Conservation (phyloP, 1,140 invertebrate species). For the Andricus grossulariae region DNA sequence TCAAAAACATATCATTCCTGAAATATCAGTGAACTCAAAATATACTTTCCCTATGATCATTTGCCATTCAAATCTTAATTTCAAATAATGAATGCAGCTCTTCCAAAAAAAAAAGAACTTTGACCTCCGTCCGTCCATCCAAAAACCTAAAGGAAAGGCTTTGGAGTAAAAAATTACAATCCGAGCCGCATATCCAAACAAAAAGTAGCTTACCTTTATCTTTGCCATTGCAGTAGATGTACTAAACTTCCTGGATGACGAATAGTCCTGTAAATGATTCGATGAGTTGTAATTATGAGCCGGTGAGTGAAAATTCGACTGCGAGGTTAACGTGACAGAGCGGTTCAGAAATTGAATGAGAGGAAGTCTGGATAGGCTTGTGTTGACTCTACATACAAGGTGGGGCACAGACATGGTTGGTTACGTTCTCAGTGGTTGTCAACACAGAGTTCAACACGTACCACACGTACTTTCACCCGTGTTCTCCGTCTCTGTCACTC, state of each 20-base stretch:
- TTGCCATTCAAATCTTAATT: not conserved
- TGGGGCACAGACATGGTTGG: slow-evolving; percentile 43
- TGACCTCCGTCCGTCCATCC: too few relatives aligned
- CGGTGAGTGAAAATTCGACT: slow-evolving; percentile 13
- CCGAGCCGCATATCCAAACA: not conserved
- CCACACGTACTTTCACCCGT: not conserved
- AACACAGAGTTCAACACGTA: slow-evolving; percentile 31
- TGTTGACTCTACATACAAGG: slow-evolving; percentile 38
- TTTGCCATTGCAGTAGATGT: slow-evolving; percentile 52
- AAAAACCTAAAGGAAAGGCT: too few relatives aligned
- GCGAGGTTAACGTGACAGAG: slow-evolving; percentile 11
- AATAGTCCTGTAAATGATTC: slow-evolving; percentile 6
- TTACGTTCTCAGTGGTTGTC: not conserved
- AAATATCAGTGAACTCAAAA: not conserved
- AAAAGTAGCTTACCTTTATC: slow-evolving; percentile 56
- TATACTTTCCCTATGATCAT: too few relatives aligned
- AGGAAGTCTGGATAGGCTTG: slow-evolving; percentile 36
- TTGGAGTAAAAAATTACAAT: not conserved
- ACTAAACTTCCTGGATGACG: slow-evolving; percentile 19
- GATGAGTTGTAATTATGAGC: slow-evolving; percentile 15
- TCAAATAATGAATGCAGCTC: not conserved
- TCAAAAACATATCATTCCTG: not conserved
- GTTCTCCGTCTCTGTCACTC: not conserved
- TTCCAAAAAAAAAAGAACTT: too few relatives aligned
- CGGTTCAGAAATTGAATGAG: slow-evolving; percentile 33